phyloP scores from a whole-genome alignment of 37 sponge, comb jelly and placozoan species.

The Hexactinellida sp. region DNA sequence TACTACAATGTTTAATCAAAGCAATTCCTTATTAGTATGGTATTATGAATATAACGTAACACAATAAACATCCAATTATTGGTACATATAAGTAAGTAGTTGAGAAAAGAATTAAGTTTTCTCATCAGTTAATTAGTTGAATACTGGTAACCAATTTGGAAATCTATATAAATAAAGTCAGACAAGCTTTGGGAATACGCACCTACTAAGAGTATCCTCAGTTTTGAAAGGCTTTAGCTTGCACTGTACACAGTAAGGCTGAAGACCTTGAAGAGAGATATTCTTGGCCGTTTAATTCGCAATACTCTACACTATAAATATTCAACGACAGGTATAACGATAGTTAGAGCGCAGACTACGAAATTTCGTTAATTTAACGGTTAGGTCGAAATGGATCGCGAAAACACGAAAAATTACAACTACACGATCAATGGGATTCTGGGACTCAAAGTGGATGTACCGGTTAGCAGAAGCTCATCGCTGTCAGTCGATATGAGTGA shows the following conservation, averaged over 20 bases:
- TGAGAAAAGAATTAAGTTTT: not conserved
- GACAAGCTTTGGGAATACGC: not conserved
- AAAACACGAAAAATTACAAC: not conserved
- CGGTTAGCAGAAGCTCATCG: not conserved
- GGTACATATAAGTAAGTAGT: not conserved
- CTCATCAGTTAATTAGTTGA: too few species aligned
- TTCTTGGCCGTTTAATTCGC: not conserved
- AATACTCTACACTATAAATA: not conserved
- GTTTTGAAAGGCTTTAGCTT: not conserved
- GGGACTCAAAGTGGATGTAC: not conserved
- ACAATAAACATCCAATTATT: not conserved
- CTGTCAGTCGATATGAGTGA: not conserved
- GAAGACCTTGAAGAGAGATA: not conserved
- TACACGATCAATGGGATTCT: not conserved
- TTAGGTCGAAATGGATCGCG: conserved; percentile 1
- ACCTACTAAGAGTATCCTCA: not conserved
- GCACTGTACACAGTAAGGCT: not conserved
- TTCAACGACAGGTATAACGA: not conserved
- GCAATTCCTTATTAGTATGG: not conserved
- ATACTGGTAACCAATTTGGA: too few species aligned
- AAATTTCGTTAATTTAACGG: not conserved
- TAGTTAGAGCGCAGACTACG: not conserved
- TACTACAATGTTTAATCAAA: not conserved
- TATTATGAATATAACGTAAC: not conserved
- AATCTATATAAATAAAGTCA: not conserved